Evolutionary conservation across 2,888 invertebrate genomes (phyloP).

Genomic region (Archaeoteleia sp.): DNA sequence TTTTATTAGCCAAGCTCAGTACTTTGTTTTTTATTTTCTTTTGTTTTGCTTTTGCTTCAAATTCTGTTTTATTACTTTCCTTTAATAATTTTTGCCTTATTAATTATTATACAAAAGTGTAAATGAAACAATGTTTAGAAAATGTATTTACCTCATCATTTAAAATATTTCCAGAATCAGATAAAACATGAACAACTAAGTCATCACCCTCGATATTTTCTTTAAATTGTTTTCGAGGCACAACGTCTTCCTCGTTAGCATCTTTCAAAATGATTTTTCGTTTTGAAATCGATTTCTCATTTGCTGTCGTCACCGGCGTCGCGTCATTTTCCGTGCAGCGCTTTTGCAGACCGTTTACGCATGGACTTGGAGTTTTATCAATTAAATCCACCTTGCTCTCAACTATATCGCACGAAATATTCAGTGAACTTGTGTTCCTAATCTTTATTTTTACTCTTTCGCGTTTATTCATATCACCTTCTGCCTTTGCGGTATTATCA

Average conservation of each 20-base stretch:
- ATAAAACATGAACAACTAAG: no score
- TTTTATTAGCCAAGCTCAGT: conserved; percentile 16
- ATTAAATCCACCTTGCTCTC: conserved; percentile 20
- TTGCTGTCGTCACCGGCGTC: conserved; percentile 3
- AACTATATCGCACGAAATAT: conserved; percentile 16
- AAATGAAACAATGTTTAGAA: no score
- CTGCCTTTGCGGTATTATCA: no score
- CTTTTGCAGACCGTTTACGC: background rate
- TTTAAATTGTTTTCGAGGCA: no score
- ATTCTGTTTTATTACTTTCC: background rate
- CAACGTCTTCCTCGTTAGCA: no score
- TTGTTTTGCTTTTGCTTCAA: background rate
- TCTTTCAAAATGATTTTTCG: no score
- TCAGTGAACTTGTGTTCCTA: conserved; percentile 4
- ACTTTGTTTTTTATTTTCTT: conserved; percentile 20
- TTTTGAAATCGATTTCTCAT: background rate
- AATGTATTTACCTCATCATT: no score
- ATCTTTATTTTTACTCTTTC: conserved; percentile 34
- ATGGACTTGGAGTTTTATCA: conserved; percentile 39
- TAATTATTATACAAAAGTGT: background rate
- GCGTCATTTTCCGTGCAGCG: background rate
- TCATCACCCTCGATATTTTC: no score
- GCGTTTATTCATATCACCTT: conserved; percentile 29
- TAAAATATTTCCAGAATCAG: no score
- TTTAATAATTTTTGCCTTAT: background rate